These are phyloP conservation scores for Salminus brasiliensis DNA, from an alignment of 2,113 vertebrate genomes.

Conservation along the genomic window DNA sequence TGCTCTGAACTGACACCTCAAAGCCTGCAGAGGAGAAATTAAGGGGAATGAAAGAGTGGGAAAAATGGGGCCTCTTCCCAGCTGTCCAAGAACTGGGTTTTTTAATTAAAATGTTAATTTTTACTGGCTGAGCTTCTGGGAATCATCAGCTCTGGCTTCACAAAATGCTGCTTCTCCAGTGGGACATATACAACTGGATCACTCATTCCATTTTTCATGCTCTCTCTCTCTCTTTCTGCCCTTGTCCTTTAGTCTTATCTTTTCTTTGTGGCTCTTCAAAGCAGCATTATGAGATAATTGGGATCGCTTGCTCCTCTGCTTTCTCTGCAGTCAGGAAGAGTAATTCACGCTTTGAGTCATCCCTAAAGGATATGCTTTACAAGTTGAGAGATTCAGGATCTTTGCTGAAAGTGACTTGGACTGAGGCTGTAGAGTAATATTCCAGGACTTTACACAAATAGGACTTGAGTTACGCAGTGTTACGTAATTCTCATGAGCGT, in stretches of 20 bases:
- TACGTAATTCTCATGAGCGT: no score
- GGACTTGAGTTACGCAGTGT: no score
- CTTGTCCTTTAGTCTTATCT: slow-evolving; percentile 24
- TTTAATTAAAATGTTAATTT: slow-evolving; percentile 79
- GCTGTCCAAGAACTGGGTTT: slow-evolving; percentile 69
- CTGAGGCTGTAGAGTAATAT: no score
- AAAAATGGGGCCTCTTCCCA: slow-evolving; percentile 53
- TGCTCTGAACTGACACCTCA: slow-evolving; percentile 66
- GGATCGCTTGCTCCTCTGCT: no score
- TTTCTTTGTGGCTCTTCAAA: not conserved
- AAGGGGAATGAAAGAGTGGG: slow-evolving; percentile 22
- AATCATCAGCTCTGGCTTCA: slow-evolving; percentile 75
- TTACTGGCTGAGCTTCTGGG: slow-evolving; percentile 69
- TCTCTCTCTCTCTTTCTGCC: slow-evolving; percentile 42
- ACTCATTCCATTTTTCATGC: slow-evolving; percentile 73
- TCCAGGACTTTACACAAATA: no score
- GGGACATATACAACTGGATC: slow-evolving; percentile 73
- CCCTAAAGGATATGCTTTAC: no score
- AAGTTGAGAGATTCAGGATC: no score
- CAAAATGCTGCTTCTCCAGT: slow-evolving; percentile 69
- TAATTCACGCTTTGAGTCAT: no score
- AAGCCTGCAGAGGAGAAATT: slow-evolving; percentile 58
- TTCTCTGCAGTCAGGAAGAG: no score
- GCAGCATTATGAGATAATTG: no score
- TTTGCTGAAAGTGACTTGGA: no score